Conservation (phyloP, 2,113 vertebrate genomes). For the Centropus unirufus region DNA sequence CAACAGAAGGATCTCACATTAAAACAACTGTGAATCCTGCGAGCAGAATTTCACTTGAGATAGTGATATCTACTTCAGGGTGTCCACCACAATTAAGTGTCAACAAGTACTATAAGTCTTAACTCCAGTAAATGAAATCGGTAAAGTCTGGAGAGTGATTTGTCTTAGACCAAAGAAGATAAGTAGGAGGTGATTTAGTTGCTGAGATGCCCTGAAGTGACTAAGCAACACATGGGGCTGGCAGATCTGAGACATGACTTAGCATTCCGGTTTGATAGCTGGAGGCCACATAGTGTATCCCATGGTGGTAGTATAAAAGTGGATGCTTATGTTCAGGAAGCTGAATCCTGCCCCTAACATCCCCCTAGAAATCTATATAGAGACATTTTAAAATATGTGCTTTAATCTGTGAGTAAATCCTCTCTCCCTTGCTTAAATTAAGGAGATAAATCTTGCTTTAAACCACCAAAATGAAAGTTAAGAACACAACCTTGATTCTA, state of each 20-base stretch:
- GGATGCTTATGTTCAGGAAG: background rate
- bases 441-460: background rate
- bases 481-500: background rate
- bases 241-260: background rate
- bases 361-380: background rate
- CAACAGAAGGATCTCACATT: background rate
- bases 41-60: background rate
- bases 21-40: background rate
- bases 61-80: background rate
- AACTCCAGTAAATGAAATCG: background rate
- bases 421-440: background rate
- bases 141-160: background rate
- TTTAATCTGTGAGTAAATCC: slow-evolving; percentile 22
- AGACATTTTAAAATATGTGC: background rate
- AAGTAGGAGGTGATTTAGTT: background rate
- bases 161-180: background rate
- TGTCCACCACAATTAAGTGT: background rate
- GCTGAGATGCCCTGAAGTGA: background rate
- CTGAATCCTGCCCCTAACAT: background rate
- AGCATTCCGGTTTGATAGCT: background rate
- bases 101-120: background rate
- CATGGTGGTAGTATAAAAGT: background rate
- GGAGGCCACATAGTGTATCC: background rate
- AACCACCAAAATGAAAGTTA: background rate
- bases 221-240: background rate